A percentile compares a stretch with the other conserved stretches of the same genome.
phyloP scores from a whole-genome alignment of 2,113 vertebrate genomes.

The Xyliphius kryptos region DNA sequence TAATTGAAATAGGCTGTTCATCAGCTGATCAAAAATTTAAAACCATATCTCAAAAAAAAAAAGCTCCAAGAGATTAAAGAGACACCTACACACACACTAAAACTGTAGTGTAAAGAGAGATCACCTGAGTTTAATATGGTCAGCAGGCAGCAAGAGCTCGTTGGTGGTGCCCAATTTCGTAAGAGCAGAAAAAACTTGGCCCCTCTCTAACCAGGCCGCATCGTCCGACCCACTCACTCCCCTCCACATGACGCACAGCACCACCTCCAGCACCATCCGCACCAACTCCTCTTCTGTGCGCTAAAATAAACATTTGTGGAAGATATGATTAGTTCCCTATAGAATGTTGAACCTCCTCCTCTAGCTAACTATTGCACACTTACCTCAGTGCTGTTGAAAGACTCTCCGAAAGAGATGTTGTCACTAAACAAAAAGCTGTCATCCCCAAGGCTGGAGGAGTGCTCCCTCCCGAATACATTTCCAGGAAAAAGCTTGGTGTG shows the following conservation, averaged over 20 bases:
- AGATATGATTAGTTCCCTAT: too few relatives aligned
- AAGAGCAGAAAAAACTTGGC: constrained; percentile 92
- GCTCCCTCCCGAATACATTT: constrained; percentile 62
- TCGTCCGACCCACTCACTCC: constrained; percentile 89
- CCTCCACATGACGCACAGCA: constrained; percentile 85
- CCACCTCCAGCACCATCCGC: constrained; percentile 77
- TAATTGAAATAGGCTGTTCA: too few relatives aligned
- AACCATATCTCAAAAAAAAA: too few relatives aligned
- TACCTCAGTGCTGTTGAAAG: constrained; percentile 79
- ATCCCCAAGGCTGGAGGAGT: constrained; percentile 52
- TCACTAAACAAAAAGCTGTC: constrained; percentile 65
- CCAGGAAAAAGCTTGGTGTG: constrained; percentile 73
- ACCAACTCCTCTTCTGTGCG: constrained; percentile 82
- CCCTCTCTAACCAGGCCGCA: constrained; percentile 83
- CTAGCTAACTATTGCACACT: too few relatives aligned
- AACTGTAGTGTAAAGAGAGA: too few relatives aligned
- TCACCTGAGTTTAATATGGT: constrained; percentile 89
- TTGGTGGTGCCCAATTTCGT: constrained; percentile 81
- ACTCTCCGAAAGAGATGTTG: constrained; percentile 75
- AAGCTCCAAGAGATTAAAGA: too few relatives aligned
- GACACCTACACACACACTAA: too few relatives aligned
- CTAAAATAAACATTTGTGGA: too few relatives aligned
- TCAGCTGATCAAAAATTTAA: too few relatives aligned
- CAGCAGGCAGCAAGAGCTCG: constrained; percentile 80
- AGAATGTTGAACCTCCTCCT: too few relatives aligned